Evolutionary conservation across 2,888 invertebrate species (phyloP).

Genomic region (Onchidella celtica): DNA sequence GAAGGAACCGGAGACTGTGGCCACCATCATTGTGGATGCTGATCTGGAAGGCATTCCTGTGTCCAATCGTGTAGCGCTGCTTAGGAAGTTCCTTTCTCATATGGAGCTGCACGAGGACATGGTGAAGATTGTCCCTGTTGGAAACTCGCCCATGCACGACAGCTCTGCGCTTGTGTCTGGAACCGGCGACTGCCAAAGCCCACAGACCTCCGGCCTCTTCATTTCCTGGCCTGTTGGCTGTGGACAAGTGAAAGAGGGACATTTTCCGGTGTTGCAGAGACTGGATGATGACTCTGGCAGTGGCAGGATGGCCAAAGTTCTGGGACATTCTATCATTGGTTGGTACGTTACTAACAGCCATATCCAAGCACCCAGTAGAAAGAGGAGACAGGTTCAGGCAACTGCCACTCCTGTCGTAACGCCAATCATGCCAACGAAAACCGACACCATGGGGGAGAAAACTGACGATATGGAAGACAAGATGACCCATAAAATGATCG

Average conservation of each 20-base stretch:
- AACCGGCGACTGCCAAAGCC: constrained; percentile 72
- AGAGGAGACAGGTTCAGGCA: constrained; percentile 75
- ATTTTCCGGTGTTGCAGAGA: constrained; percentile 85
- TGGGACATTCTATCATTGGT: constrained; percentile 86
- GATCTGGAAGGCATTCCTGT: constrained; percentile 82
- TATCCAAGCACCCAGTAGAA: constrained; percentile 78
- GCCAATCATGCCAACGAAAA: constrained; percentile 65
- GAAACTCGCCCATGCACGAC: constrained; percentile 71
- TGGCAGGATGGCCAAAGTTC: constrained; percentile 86
- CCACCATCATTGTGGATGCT: constrained; percentile 86
- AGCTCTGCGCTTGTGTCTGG: constrained; percentile 77
- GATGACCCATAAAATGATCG: constrained; percentile 71
- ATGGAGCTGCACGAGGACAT: constrained; percentile 72
- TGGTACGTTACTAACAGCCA: constrained; percentile 85
- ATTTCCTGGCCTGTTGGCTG: constrained; percentile 86
- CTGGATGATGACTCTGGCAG: constrained; percentile 87
- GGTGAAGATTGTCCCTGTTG: constrained; percentile 72
- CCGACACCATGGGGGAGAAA: constrained; percentile 59
- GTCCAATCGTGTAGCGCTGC: constrained; percentile 82
- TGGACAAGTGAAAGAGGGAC: constrained; percentile 86
- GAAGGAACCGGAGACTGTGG: constrained; percentile 83
- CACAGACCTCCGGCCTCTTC: constrained; percentile 64
- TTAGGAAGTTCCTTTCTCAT: constrained; percentile 70
- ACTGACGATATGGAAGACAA: constrained; percentile 63
- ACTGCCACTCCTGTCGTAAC: constrained; percentile 73